phyloP scores from a whole-genome alignment of 2,888 invertebrate species.

The Chaitophorus viminalis region DNA sequence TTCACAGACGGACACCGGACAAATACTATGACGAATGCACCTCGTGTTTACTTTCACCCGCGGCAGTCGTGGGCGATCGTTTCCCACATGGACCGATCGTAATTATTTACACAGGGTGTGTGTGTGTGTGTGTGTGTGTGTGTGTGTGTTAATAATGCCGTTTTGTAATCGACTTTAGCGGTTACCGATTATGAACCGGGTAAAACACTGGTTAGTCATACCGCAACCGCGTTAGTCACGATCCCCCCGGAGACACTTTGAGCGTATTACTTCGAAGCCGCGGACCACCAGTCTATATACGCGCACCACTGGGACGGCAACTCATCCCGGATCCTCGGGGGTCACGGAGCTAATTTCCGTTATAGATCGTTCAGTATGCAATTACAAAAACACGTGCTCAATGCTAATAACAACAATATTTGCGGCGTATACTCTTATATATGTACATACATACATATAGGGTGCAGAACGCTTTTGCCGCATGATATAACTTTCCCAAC shows the following conservation, averaged over 20 bases:
- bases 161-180: constrained; percentile 47
- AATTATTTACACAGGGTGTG: constrained; percentile 1
- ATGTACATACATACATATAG: too few relatives aligned
- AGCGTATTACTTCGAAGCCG: not conserved
- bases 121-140: too few relatives aligned
- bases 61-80: constrained; percentile 1
- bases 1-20: constrained; percentile 17
- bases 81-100: constrained; percentile 30
- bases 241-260: constrained; percentile 16
- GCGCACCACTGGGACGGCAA: not conserved
- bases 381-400: not conserved
- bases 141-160: too few relatives aligned
- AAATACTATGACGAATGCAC: constrained; percentile 47
- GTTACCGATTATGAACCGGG: constrained; percentile 2
- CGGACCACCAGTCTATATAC: not conserved
- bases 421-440: too few relatives aligned
- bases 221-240: constrained; percentile 42
- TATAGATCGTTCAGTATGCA: not conserved
- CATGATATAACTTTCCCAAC: too few relatives aligned
- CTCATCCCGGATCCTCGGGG: constrained; percentile 18
- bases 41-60: constrained; percentile 54
- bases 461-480: too few relatives aligned
- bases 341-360: not conserved
- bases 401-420: not conserved
- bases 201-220: constrained; percentile 7